Base-by-base conservation (phyloP, 92 coral and sea anemone species). In the Meandrina meandrites region DNA sequence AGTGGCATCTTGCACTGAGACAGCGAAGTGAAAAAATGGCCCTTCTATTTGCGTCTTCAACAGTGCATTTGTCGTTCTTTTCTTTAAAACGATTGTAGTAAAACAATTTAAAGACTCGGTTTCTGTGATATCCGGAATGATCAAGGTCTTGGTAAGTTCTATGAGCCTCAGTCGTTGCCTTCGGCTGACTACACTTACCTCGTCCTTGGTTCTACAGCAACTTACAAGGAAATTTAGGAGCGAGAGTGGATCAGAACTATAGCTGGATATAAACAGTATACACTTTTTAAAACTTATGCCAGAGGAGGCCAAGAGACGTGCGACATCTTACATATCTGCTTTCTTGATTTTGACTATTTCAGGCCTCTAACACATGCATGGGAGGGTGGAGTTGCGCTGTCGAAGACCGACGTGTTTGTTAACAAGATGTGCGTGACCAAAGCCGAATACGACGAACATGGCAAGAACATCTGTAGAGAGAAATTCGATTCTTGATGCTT, bases 381-480 rank as follows among this genome's bases (percentile, higher is more conserved):
- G 99, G 93, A 95, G 45, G 99, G 99, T 5, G 99, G 99, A 14
- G 85, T 79, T 30, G 83, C 92, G 31, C 89, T 97, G 84, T 88
- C 97, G 48, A 95, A 94, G 83, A 92, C 94, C 21, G 98, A 95
- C 62, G 92, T 91, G 42, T 97, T 97, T 73, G 45, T 80, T 50
- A 91, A 92, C 83, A 94, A 94, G 90, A 97, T 97, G 99, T 94
- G 98, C 42, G 92, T 97, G 54, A 93, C 99, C 1, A 97, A 97
- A 94, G 96, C 99, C 19, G 98, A 97, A 80, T 97, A 95, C 58
- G 93, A 93, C 42, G 99, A 97, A 84, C 96, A 95, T 69, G 99
- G 99, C 24, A 97, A 95, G 86, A 93, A 83, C 58, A 87, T 96
- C 11, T 97, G 99, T 83, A 87, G 92, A 78, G 96, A 93, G 78